These are phyloP conservation scores for Drosophila funebris DNA, from an alignment of 1,140 invertebrate species.

Conservation along the genomic window DNA sequence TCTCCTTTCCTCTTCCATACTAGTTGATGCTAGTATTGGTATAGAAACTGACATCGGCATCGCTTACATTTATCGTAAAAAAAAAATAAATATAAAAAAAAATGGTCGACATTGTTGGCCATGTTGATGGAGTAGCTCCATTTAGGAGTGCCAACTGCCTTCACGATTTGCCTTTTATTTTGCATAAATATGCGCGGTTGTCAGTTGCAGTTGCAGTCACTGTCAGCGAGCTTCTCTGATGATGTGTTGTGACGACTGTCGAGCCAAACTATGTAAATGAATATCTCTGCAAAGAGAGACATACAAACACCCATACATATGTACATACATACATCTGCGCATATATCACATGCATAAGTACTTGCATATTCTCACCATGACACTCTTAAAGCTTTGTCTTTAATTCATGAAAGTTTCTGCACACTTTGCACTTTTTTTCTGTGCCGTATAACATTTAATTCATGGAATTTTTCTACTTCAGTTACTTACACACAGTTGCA, in stretches of 20 bases:
- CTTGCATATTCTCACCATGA: constrained; percentile 37
- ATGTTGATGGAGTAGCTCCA: constrained; percentile 60
- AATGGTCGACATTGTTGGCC: constrained; percentile 37
- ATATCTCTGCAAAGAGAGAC: constrained; percentile 37
- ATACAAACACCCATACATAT: constrained; percentile 1
- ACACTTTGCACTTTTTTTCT: constrained; percentile 57
- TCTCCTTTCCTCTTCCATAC: constrained; percentile 18
- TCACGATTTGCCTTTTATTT: constrained; percentile 78
- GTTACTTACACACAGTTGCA: constrained; percentile 9
- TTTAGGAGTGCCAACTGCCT: constrained; percentile 59
- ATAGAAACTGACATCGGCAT: constrained; percentile 49
- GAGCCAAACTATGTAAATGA: constrained; percentile 61
- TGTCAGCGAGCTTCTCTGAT: constrained; percentile 45
- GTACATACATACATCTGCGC: neutral
- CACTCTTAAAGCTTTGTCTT: constrained; percentile 50
- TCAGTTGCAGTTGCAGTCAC: constrained; percentile 35
- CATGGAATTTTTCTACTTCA: constrained; percentile 62
- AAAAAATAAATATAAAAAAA: neutral
- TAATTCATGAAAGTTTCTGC: constrained; percentile 76
- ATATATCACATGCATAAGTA: constrained; percentile 14
- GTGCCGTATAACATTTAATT: constrained; percentile 67
- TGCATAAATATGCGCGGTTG: constrained; percentile 75
- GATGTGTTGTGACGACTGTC: constrained; percentile 40
- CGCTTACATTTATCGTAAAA: constrained; percentile 56
- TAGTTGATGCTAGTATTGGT: constrained; percentile 41